Evolutionary conservation across 2,113 vertebrate genomes (phyloP).

Genomic region (Dipodomys merriami): DNA sequence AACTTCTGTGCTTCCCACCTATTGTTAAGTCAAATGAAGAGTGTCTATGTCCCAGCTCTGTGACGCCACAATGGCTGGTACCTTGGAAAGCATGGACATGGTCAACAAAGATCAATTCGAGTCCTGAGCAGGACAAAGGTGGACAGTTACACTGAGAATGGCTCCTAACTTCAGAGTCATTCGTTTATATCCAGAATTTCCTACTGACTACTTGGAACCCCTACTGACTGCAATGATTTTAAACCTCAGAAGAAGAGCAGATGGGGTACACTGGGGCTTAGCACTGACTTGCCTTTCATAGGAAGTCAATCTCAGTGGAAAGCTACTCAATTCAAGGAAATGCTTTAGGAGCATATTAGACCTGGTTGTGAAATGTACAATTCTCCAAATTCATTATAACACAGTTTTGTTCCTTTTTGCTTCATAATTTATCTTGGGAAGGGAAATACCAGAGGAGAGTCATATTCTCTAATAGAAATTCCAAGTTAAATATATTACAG

Average conservation of each 20-base stretch:
- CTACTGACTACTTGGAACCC: background rate
- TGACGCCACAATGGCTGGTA: background rate
- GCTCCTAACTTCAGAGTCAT: background rate
- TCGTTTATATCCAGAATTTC: background rate
- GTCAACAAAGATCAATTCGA: no score
- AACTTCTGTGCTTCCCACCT: background rate
- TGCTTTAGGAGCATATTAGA: constrained; percentile 60
- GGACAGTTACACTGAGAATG: no score
- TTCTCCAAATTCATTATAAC: constrained; percentile 43
- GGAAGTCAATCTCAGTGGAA: constrained; percentile 55
- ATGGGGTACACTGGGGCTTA: no score
- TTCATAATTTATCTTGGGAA: background rate
- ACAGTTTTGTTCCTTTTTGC: background rate
- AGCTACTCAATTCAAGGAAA: constrained; percentile 32
- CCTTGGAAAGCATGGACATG: background rate
- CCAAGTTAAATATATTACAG: background rate
- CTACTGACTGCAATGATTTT: background rate
- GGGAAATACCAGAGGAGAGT: background rate
- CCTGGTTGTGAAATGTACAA: constrained; percentile 53
- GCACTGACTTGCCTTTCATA: background rate
- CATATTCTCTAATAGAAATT: background rate
- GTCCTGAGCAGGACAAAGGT: background rate
- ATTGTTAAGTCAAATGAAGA: background rate
- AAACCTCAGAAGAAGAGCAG: background rate
- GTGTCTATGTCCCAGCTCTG: no score